These are phyloP conservation scores for Lordiphosa stackelbergi DNA, from an alignment of 1,140 invertebrate species.

Conservation along the genomic window DNA sequence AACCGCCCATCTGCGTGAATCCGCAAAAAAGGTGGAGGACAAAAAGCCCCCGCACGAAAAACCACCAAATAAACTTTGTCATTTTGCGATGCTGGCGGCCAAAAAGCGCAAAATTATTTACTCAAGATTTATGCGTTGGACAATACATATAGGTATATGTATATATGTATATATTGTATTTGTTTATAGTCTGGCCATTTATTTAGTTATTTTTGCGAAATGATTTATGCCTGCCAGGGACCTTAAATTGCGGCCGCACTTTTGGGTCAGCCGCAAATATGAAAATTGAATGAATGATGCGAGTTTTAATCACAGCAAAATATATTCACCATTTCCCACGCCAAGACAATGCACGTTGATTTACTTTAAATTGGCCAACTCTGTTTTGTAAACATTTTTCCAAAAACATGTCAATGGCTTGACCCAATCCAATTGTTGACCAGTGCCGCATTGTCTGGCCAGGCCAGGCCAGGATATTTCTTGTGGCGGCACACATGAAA, in stretches of 20 bases:
- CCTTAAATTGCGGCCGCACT: constrained; percentile 5
- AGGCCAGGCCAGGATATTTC: no score
- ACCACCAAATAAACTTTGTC: constrained; percentile 22
- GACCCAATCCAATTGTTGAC: constrained; percentile 13
- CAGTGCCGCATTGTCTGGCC: constrained; percentile 10
- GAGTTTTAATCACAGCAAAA: constrained; percentile 3
- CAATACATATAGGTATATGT: constrained; percentile 5
- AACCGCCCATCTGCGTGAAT: constrained; percentile 14
- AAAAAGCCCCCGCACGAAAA: constrained; percentile 1
- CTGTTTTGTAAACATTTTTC: constrained; percentile 37
- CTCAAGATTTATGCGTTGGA: constrained; percentile 18
- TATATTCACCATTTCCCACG: constrained; percentile 12
- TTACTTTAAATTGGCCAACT: constrained; percentile 21
- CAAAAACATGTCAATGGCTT: constrained; percentile 20
- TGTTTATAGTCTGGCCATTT: constrained; percentile 1
- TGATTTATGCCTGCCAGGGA: constrained; percentile 4
- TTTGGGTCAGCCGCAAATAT: constrained; percentile 16
- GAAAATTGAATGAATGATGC: constrained; percentile 4
- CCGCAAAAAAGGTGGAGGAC: constrained; percentile 9
- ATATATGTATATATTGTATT: constrained; percentile 1
- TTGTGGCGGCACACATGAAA: not conserved
- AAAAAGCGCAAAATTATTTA: constrained; percentile 9
- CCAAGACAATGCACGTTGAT: constrained; percentile 4
- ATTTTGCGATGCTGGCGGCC: constrained; percentile 5
- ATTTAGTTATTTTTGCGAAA: constrained; percentile 11